Evolutionary conservation across 2,797 vertebrate species (phyloP), one percentile per base, ranked within the genome.

Genomic region (Liparis tanakae): DNA sequence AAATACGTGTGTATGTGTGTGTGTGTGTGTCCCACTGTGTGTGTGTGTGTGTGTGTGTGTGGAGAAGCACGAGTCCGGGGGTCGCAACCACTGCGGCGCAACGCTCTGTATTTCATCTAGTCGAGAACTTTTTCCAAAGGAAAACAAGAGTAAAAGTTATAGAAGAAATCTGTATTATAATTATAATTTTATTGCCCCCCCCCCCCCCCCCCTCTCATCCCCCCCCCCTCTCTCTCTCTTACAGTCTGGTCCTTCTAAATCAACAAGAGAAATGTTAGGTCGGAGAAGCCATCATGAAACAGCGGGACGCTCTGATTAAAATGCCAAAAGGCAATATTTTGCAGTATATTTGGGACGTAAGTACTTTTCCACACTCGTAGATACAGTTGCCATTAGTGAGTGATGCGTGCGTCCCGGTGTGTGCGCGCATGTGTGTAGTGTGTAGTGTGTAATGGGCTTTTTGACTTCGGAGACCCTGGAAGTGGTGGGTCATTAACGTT

Each of bases 41-140:
- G n/a, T n/a, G 44, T 46, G 39, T 41, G 10, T 39, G 41, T 43
- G 34, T 36, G 7, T n/a, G 6, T 30, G 70, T 76, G 77, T 76
- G 74, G 82, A 78, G 55, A 61, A 76, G 85, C 73, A 73, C 37
- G 79, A 74, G 80, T 87, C 84, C 85, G 75, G 6, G 56, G 85
- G 63, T 70, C 51, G 72, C 81, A 88, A 88, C 90, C 80, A 88
- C 76, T 82, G 85, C 34, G 72, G 82, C 54, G 60, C 54, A n/a
- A 76, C 51, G 72, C 76, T 87, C 80, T 73, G 77, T 79, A 79
- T 87, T 89, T 90, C 80, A 78, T 89, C 87, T 84, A 90, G 84
- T 90, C 85, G 80, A 92, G 78, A 86, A 88, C 82, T 91, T 92
- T 92, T 92, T 91, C 91, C 90, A 91, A 69, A 72, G 80, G 86